Percentiles rank a stretch among this genome's conserved stretches.
These are phyloP conservation scores for Chaetogeoica ovagalla DNA, from an alignment of 2,888 invertebrate genomes.

Conservation along the genomic window DNA sequence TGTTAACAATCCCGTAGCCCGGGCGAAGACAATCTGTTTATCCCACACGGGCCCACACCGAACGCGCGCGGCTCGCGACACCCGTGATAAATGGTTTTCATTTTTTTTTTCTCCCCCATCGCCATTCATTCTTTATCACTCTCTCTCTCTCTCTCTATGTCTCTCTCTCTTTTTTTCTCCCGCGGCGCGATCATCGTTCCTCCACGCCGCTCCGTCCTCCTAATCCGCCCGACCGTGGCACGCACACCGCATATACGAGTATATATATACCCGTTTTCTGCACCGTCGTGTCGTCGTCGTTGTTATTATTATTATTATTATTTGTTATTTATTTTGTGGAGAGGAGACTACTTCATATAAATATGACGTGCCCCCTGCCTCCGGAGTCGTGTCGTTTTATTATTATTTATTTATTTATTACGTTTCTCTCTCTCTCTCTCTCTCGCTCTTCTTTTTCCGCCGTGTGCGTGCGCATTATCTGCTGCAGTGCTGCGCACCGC, in stretches of 20 bases:
- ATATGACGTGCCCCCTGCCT: conserved; percentile 31
- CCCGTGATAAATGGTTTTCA: conserved; percentile 55
- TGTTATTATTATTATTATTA: conserved; percentile 47
- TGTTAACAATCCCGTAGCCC: conserved; percentile 54
- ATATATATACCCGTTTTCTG: conserved; percentile 26
- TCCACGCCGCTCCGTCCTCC: conserved; percentile 54
- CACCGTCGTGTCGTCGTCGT: conserved; percentile 41
- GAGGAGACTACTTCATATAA: conserved; percentile 53
- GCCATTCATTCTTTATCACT: conserved; percentile 27
- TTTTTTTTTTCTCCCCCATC: conserved; percentile 54
- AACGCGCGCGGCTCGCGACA: conserved; percentile 39
- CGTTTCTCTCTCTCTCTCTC: not conserved
- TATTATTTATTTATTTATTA: conserved; percentile 33
- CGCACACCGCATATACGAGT: no score
- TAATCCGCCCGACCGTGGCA: conserved; percentile 50
- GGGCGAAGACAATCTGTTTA: conserved; percentile 53
- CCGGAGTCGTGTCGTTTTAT: conserved; percentile 33
- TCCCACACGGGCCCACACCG: conserved; percentile 46
- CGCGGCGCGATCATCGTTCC: not conserved
- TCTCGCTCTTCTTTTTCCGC: not conserved
- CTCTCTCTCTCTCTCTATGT: conserved; percentile 23
- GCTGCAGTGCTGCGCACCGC: no score
- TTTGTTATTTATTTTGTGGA: conserved; percentile 53
- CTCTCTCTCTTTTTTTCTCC: not conserved
- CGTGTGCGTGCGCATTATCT: not conserved